These are phyloP conservation scores for Columba guinea DNA, from an alignment of 2,797 vertebrate species.

Conservation along the genomic window DNA sequence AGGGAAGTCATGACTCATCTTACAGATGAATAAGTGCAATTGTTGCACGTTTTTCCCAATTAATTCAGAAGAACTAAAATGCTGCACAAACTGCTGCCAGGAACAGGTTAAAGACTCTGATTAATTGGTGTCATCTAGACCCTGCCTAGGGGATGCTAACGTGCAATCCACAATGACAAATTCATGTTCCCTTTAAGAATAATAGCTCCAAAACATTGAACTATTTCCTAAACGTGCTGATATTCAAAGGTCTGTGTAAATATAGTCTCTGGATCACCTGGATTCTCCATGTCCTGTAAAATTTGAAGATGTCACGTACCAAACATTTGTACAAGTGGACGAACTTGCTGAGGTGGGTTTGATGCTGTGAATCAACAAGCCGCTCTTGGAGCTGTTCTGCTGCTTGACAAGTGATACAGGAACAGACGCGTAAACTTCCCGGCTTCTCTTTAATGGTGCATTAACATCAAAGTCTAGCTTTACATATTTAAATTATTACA, in stretches of 20 bases:
- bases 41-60: background rate
- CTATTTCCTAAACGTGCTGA: background rate
- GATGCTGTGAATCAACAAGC: background rate
- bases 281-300: background rate
- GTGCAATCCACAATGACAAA: background rate
- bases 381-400: background rate
- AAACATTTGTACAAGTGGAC: background rate
- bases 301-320: background rate
- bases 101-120: background rate
- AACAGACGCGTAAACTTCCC: background rate
- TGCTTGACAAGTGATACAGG: background rate
- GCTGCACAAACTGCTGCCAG: background rate
- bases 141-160: background rate
- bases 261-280: background rate
- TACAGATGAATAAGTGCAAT: background rate
- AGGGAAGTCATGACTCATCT: background rate
- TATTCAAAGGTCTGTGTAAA: background rate
- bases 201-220: background rate
- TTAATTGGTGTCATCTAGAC: background rate
- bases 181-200: background rate
- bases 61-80: background rate
- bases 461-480: constrained; percentile 34
- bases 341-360: background rate
- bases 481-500: constrained; percentile 48
- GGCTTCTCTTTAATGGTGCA: background rate